Base-by-base conservation (phyloP, 1,140 invertebrate species). In the Macrosteles quadrilineatus region DNA sequence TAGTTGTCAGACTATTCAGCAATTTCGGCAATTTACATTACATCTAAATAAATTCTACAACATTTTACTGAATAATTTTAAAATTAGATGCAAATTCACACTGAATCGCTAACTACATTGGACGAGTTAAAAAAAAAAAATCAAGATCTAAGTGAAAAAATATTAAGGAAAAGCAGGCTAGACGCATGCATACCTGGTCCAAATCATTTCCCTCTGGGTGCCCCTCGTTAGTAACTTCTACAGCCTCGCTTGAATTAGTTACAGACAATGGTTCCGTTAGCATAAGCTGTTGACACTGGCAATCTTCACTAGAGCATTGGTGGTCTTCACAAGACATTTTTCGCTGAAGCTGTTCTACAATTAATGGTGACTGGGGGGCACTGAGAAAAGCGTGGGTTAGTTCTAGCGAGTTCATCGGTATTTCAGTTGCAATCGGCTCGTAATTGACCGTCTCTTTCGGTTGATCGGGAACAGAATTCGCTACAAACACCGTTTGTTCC, bases 321-420 rank as follows among this genome's bases (percentile, higher is more conserved):
- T 59, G 55, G 25, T 59, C 55, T 59, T 59, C 55, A 59, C 55
- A 59, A 29, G 55, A 59, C 55, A 59, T 59, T 30, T 59, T 59
- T 12, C 55, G 21, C 55, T 59, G 55, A 50, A 50, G 47, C 27
- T 59, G 55, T 11, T 59, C 55, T 59, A 30, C n/a, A 27, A 6
- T 30, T 4, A 27, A 25, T 4, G 55, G 55, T 4, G 55, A 59
- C 9, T 59, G 55, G 27, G 55, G 55, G n/a, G 55, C 55, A 59
- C 55, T 59, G 11, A 53, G 47, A 27, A 59, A 59, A 27, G 55
- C 55, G 4, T 59, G 55, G 25, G 6, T 25, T 19, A 21, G 14
- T 3, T 59, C 55, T 11, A 59, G n/a, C 4, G 23, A 27, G 25
- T 12, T 27, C n/a, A 27, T 14, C 6, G 21, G 55, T 14, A 59